Evolutionary conservation across 2,113 vertebrate species (phyloP).

Genomic region (Callaeas wilsoni): DNA sequence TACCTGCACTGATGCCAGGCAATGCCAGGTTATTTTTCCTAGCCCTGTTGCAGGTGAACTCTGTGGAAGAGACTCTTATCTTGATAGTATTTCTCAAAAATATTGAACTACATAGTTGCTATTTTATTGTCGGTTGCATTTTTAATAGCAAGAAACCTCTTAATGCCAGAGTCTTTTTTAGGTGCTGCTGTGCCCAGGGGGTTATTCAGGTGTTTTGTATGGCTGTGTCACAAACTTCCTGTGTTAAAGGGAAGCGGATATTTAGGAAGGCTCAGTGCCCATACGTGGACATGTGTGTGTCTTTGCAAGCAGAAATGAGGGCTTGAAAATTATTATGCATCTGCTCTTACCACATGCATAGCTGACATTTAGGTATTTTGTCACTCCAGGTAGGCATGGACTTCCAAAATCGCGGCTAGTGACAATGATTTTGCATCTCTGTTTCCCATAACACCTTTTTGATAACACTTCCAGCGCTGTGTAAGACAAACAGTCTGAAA

Average conservation of each 20-base stretch:
- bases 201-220: accelerated
- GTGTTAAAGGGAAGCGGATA: neutral
- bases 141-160: neutral
- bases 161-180: neutral
- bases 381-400: conserved; percentile 88
- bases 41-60: neutral
- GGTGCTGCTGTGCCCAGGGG: neutral
- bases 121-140: neutral
- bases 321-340: neutral
- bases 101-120: neutral
- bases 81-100: neutral
- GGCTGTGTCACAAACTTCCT: neutral
- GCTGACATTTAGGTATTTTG: conserved; percentile 88
- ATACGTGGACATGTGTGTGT: neutral
- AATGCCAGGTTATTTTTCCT: neutral
- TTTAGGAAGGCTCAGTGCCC: neutral
- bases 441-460: conserved; percentile 85
- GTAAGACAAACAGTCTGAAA: conserved; percentile 89
- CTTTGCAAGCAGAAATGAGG: neutral
- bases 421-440: conserved; percentile 82
- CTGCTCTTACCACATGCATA: conserved; percentile 87
- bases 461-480: conserved; percentile 82
- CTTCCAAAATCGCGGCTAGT: conserved; percentile 83
- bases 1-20: neutral
- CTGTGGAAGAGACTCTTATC: neutral